Base-by-base conservation (phyloP, 2,888 invertebrate species). In the Drosophila austrosaltans region DNA sequence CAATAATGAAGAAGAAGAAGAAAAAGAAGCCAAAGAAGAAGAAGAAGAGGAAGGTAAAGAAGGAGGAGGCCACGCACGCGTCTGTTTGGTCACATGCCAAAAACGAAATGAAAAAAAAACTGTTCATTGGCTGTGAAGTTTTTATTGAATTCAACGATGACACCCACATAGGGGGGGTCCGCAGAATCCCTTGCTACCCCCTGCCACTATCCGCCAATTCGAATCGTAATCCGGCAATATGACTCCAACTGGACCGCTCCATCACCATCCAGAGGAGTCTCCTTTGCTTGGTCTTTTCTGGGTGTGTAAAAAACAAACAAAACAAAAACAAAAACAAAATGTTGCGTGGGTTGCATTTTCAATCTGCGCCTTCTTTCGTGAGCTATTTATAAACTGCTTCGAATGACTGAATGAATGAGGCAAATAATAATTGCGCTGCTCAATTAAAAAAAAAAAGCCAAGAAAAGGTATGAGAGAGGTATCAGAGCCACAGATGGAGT, bases 361-460 rank as follows among this genome's bases (percentile, higher is more conserved):
- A 87, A 87, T 86, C 84, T 72, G 71, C 64, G 79, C 63, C 66
- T 63, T 42, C 72, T 69, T 48, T 70, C 76, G 71, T 75, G 74
- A 59, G 83, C 83, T 85, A 85, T 85, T 87, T 83, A 77, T 83
- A 77, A 82, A 81, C 75, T 65, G 71, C 68, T 67, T 60, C 65
- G 68, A 81, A 59, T 71, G 70, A 77, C 57, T 66, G 75, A 79
- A 64, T 80, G 80, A 72, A 76, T 77, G 72, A 72, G 72, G 56
- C 48, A 83, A 87, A 87, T 88, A 84, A 89, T 89, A 90, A 90
- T 90, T 90, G 87, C 79, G 79, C 82, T 77, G 79, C 82, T 85
- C 84, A 87, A 84, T 85, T 87, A 85, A 84, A 84, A 76, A 53
- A 22, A 36, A 57, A 54, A 64, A 61, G 65, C 56, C 64, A 71